Evolutionary conservation across 2,113 vertebrate genomes (phyloP).

Genomic region (Anoura caudifer): DNA sequence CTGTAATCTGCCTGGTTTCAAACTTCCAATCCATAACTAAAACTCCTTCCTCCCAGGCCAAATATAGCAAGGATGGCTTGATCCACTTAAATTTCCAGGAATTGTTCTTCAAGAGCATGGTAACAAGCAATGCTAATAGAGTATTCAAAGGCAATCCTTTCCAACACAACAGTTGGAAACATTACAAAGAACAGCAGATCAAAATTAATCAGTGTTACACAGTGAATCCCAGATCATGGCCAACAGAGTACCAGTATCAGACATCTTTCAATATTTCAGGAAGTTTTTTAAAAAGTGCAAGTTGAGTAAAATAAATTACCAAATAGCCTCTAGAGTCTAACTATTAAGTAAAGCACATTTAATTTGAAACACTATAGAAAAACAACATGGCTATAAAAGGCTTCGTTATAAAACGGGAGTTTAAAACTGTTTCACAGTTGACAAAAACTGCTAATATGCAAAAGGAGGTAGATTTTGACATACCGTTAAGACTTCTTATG

Average conservation of each 20-base stretch:
- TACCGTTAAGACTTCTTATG: slow-evolving; percentile 94
- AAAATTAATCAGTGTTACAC: background rate
- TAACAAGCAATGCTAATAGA: background rate
- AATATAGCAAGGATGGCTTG: background rate
- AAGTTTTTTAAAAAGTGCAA: background rate
- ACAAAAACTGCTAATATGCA: background rate
- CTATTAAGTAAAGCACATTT: background rate
- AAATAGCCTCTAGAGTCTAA: background rate
- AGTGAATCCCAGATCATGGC: background rate
- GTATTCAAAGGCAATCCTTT: background rate
- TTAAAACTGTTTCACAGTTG: slow-evolving; percentile 18
- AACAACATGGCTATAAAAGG: background rate
- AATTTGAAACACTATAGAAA: background rate
- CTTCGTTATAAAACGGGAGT: background rate
- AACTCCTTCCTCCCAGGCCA: background rate
- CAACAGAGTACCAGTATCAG: background rate
- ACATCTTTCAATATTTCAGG: background rate
- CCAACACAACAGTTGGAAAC: background rate
- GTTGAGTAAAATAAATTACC: background rate
- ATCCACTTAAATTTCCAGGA: background rate
- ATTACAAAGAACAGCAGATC: background rate
- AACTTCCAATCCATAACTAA: background rate
- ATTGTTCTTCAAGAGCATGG: background rate
- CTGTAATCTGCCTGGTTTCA: background rate
- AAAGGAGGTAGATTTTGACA: slow-evolving; percentile 53